These are phyloP conservation scores for Capromys pilorides DNA, from an alignment of 2,797 vertebrate species.

Conservation along the genomic window DNA sequence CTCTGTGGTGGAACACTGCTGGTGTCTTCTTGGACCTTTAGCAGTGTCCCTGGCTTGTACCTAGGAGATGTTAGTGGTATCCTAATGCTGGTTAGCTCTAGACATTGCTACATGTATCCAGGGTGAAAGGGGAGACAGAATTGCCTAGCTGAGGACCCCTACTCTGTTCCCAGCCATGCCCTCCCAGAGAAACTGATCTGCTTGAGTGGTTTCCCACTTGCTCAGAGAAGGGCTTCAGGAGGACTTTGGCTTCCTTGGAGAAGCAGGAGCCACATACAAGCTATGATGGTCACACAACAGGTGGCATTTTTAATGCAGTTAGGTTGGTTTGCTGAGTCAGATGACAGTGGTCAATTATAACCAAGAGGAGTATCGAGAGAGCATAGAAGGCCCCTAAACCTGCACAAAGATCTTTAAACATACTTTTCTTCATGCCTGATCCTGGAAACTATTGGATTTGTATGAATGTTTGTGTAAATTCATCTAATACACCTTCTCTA, in stretches of 20 bases:
- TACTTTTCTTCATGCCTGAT: background rate
- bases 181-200: constrained; percentile 70
- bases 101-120: background rate
- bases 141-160: accelerated
- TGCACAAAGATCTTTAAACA: constrained; percentile 5
- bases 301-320: constrained; percentile 87
- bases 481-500: background rate
- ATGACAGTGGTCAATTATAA: constrained; percentile 86
- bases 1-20: background rate
- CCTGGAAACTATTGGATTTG: background rate
- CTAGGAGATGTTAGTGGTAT: too few relatives aligned
- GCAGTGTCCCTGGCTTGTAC: background rate
- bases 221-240: constrained; percentile 88
- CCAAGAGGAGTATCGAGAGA: constrained; percentile 87
- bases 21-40: background rate
- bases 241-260: constrained; percentile 89
- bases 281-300: constrained; percentile 87
- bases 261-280: constrained; percentile 90
- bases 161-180: background rate
- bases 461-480: background rate
- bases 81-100: background rate
- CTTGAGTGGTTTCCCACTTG: constrained; percentile 79
- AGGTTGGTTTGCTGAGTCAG: constrained; percentile 50
- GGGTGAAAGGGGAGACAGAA: background rate
- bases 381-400: constrained; percentile 84